Evolutionary conservation across 2,888 invertebrate genomes (phyloP).

Genomic region (Atethmia centrago): DNA sequence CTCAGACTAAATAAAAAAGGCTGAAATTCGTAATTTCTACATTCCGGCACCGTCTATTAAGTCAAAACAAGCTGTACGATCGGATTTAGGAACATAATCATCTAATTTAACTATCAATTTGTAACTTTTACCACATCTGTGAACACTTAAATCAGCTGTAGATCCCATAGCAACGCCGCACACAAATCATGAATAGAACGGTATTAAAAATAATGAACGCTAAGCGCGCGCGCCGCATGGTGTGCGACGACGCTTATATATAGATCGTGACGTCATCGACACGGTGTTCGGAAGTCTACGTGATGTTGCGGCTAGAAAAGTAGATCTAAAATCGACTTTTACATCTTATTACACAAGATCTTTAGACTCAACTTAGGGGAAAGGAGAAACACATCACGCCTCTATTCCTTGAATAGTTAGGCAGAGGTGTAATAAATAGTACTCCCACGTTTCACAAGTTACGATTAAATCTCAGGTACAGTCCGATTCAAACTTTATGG

Average conservation of each 20-base stretch:
- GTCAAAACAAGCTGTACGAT: not conserved
- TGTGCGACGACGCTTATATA: constrained; percentile 55
- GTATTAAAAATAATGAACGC: constrained; percentile 57
- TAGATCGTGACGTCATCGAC: constrained; percentile 49
- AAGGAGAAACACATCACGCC: no score
- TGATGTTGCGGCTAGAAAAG: constrained; percentile 7
- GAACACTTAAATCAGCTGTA: constrained; percentile 24
- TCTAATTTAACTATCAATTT: not conserved
- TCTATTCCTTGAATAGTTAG: no score
- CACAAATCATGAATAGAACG: constrained; percentile 48
- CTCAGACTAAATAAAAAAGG: no score
- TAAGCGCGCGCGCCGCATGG: constrained; percentile 20
- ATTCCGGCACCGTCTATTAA: no score
- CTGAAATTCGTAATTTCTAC: not conserved
- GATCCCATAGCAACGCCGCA: constrained; percentile 52
- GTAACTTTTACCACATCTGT: constrained; percentile 21
- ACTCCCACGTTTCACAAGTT: no score
- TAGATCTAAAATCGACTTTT: not conserved
- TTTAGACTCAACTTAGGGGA: not conserved
- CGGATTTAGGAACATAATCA: no score
- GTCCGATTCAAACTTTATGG: no score
- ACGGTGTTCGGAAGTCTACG: constrained; percentile 9
- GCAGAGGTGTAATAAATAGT: no score
- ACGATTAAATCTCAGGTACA: no score
- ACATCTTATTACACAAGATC: not conserved